Evolutionary conservation across 2,888 invertebrate genomes (phyloP).

Genomic region (Oeneis ivallda): DNA sequence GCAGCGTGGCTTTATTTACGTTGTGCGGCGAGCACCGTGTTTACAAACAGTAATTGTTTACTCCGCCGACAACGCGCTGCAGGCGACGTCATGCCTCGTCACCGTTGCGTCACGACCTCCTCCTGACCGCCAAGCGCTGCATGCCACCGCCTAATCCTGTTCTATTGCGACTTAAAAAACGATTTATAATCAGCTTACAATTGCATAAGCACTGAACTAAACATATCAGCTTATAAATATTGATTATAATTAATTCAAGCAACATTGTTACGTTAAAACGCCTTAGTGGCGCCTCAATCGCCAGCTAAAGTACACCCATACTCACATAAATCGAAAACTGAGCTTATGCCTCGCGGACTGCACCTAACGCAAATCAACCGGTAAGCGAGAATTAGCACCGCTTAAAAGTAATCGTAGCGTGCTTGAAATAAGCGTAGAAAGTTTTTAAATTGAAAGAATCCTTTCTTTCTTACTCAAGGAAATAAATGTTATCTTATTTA

Average conservation of each 20-base stretch:
- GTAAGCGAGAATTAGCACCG: no score
- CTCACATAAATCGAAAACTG: no score
- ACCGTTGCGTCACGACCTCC: slow-evolving; percentile 47
- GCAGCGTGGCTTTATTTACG: slow-evolving; percentile 72
- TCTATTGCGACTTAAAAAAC: slow-evolving; percentile 58
- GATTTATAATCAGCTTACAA: slow-evolving; percentile 30
- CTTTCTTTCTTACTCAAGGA: no score
- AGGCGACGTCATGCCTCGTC: slow-evolving; percentile 52
- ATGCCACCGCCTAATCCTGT: slow-evolving; percentile 59
- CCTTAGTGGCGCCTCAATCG: no score
- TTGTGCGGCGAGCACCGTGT: slow-evolving; percentile 57
- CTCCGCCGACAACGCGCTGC: slow-evolving; percentile 55
- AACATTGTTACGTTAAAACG: slow-evolving; percentile 8
- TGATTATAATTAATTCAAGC: slow-evolving; percentile 19
- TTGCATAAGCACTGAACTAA: slow-evolving; percentile 30
- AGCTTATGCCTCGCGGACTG: no score
- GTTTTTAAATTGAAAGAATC: no score
- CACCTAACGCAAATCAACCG: no score
- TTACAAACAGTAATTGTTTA: slow-evolving; percentile 78
- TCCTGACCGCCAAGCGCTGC: slow-evolving; percentile 33
- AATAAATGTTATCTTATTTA: no score
- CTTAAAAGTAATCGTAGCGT: no score
- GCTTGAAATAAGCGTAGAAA: no score
- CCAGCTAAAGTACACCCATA: no score
- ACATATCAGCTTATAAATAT: slow-evolving; percentile 21